These are phyloP conservation scores for Condylostylus longicornis DNA, from an alignment of 1,140 invertebrate species.

Conservation along the genomic window DNA sequence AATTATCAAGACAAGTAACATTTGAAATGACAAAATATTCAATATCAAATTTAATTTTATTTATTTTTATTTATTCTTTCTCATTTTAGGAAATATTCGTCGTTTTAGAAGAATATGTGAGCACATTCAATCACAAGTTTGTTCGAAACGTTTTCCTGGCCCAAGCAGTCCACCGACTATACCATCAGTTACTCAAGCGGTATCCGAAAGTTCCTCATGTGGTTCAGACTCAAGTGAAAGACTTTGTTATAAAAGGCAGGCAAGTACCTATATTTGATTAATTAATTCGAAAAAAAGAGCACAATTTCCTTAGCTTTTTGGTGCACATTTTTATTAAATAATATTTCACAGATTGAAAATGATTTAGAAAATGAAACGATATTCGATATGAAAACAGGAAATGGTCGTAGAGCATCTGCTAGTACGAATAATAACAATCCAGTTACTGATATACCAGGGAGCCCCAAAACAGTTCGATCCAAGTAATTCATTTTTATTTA, in stretches of 20 bases:
- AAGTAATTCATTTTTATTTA: slow-evolving; percentile 22
- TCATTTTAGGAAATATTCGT: slow-evolving; percentile 70
- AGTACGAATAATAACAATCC: slow-evolving; percentile 43
- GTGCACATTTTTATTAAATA: slow-evolving; percentile 2
- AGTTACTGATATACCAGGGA: slow-evolving; percentile 34
- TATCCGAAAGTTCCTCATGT: slow-evolving; percentile 59
- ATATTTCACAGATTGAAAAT: slow-evolving; percentile 40
- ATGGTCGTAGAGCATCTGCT: slow-evolving; percentile 39
- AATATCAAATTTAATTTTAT: background rate
- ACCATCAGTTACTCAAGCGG: slow-evolving; percentile 38
- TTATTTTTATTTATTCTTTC: slow-evolving; percentile 6
- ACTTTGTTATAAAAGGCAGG: slow-evolving; percentile 33
- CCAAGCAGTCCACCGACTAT: slow-evolving; percentile 47
- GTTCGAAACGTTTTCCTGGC: slow-evolving; percentile 34
- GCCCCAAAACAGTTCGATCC: slow-evolving; percentile 39
- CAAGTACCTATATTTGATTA: slow-evolving; percentile 40
- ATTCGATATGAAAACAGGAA: slow-evolving; percentile 43
- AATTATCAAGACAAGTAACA: slow-evolving; percentile 14
- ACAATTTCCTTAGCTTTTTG: too few species aligned
- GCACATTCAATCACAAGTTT: slow-evolving; percentile 84
- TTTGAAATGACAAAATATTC: too few species aligned
- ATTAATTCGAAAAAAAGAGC: too few species aligned
- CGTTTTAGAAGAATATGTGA: slow-evolving; percentile 91
- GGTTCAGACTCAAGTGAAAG: slow-evolving; percentile 68
- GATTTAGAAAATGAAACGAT: slow-evolving; percentile 44